Conservation (phyloP, 2,113 vertebrate genomes). For the Cynopterus brachyotis region DNA sequence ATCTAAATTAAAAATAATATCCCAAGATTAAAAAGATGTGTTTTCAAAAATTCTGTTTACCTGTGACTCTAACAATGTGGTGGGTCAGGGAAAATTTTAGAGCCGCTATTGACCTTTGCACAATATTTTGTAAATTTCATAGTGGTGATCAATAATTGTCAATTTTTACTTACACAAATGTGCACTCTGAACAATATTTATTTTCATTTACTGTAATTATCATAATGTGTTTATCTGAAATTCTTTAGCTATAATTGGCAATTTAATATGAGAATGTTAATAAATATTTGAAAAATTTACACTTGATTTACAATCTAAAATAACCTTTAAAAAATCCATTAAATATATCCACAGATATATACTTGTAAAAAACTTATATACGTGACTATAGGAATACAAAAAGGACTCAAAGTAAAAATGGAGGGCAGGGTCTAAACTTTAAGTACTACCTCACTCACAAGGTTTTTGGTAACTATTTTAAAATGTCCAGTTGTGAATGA, state of each 20-base stretch:
- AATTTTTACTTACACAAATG: constrained; percentile 11
- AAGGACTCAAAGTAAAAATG: not conserved
- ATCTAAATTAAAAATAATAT: constrained; percentile 22
- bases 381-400: not conserved
- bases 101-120: not conserved
- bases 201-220: constrained; percentile 5
- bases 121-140: not conserved
- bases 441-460: not conserved
- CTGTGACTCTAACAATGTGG: not conserved
- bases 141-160: not conserved
- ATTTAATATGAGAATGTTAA: constrained; percentile 9
- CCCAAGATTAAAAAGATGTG: not conserved
- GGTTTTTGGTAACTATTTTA: not conserved
- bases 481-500: constrained; percentile 16
- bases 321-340: constrained; percentile 26
- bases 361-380: not conserved
- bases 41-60: not conserved
- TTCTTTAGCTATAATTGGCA: not conserved
- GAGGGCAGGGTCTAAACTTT: not conserved
- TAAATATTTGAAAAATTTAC: not conserved
- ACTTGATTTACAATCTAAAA: constrained; percentile 30
- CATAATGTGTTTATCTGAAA: not conserved
- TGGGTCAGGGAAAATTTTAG: not conserved
- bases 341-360: not conserved
- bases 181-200: not conserved